Evolutionary conservation across 2,797 vertebrate genomes (phyloP).

Genomic region (Apogon talboti): DNA sequence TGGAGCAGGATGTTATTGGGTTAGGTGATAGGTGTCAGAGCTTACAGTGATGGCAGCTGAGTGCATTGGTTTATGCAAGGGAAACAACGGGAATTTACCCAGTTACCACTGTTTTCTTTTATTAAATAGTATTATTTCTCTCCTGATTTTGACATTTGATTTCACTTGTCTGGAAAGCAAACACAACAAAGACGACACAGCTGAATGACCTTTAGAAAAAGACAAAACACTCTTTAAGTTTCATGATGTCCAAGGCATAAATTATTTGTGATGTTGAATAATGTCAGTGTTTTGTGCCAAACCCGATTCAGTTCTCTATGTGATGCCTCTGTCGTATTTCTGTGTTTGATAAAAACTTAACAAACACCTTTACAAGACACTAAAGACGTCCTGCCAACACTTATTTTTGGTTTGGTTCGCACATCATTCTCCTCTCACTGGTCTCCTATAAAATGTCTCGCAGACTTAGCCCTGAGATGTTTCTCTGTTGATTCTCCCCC

Average conservation of each 20-base stretch:
- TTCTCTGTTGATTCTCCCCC: constrained; percentile 12
- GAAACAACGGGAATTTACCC: constrained; percentile 43
- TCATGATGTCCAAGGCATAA: too few species aligned
- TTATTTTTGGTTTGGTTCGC: constrained; percentile 42
- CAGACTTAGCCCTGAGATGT: constrained; percentile 8
- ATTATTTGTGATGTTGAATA: too few species aligned
- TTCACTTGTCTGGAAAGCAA: too few species aligned
- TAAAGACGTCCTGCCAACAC: constrained; percentile 49
- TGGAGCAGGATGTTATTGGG: constrained; percentile 75
- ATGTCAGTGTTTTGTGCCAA: too few species aligned
- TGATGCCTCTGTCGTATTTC: constrained; percentile 12
- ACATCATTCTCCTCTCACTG: constrained; percentile 21
- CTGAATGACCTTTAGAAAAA: too few species aligned
- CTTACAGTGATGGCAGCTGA: constrained; percentile 57
- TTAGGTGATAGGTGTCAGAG: constrained; percentile 77
- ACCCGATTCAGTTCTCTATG: too few species aligned
- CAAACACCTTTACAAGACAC: constrained; percentile 46
- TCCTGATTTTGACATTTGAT: not conserved
- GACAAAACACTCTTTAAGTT: too few species aligned
- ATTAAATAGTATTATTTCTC: not conserved
- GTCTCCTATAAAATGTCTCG: constrained; percentile 9
- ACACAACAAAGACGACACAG: too few species aligned
- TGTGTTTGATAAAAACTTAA: constrained; percentile 13
- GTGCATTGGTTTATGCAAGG: constrained; percentile 39
- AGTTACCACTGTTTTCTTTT: constrained; percentile 10